phyloP scores from a whole-genome alignment of 2,888 invertebrate species.

The Lysandra bellargus region DNA sequence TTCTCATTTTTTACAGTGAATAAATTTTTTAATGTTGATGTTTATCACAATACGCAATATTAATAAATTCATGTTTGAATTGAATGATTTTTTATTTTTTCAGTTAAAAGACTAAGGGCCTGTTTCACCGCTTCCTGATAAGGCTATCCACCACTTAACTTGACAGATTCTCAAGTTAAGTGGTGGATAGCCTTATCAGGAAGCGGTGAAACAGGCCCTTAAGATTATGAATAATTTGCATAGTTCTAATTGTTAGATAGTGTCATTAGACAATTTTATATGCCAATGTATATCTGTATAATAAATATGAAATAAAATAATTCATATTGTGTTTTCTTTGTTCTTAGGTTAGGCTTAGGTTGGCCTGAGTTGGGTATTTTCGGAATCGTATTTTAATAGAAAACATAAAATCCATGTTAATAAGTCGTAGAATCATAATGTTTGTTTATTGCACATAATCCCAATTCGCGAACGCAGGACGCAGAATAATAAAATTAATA shows the following conservation, averaged over 20 bases:
- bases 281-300: conserved; percentile 68
- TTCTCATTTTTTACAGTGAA: conserved; percentile 26
- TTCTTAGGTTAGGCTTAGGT: neutral
- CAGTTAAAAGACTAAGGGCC: conserved; percentile 33
- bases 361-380: neutral
- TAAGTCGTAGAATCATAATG: too few relatives aligned
- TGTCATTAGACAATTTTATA: conserved; percentile 70
- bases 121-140: too few relatives aligned
- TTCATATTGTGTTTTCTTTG: neutral
- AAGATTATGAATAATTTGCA: conserved; percentile 52
- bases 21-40: conserved; percentile 2
- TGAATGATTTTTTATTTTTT: conserved; percentile 44
- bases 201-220: too few relatives aligned
- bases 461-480: too few relatives aligned
- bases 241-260: conserved; percentile 66
- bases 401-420: too few relatives aligned
- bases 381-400: too few relatives aligned
- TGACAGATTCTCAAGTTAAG: too few relatives aligned
- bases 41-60: conserved; percentile 10
- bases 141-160: too few relatives aligned
- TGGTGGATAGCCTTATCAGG: too few relatives aligned
- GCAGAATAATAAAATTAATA: too few relatives aligned
- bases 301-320: conserved; percentile 58
- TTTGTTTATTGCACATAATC: too few relatives aligned
- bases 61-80: conserved; percentile 21